Evolutionary conservation across 2,888 invertebrate species (phyloP).

Genomic region (Scrobipalpa costella): DNA sequence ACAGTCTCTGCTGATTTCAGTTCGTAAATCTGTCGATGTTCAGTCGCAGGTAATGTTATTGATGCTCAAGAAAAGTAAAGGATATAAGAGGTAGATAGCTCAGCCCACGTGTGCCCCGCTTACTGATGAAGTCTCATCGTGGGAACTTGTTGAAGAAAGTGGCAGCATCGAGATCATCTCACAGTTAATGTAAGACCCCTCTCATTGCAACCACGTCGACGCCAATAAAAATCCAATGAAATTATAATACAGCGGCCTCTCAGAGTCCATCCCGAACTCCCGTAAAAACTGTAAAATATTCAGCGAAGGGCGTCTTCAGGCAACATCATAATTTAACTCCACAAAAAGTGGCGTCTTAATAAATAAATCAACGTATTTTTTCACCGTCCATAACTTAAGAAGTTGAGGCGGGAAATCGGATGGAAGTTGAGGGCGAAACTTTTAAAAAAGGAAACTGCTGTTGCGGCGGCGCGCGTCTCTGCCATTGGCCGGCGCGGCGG

Average conservation of each 20-base stretch:
- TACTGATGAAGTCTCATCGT: constrained; percentile 31
- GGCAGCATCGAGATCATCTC: constrained; percentile 28
- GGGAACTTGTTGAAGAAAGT: constrained; percentile 34
- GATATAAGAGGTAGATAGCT: neutral
- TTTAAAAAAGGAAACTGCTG: constrained; percentile 80
- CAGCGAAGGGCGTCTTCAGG: constrained; percentile 52
- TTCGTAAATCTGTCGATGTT: constrained; percentile 9
- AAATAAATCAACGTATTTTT: constrained; percentile 75
- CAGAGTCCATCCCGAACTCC: constrained; percentile 31
- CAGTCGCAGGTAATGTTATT: constrained; percentile 16
- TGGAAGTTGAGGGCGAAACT: constrained; percentile 78
- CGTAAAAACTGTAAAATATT: constrained; percentile 59
- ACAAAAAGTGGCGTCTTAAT: constrained; percentile 71
- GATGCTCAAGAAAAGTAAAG: constrained; percentile 14
- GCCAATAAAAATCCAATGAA: constrained; percentile 55
- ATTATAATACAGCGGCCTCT: constrained; percentile 46
- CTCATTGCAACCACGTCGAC: constrained; percentile 46
- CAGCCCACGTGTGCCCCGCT: constrained; percentile 28
- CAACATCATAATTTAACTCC: constrained; percentile 73
- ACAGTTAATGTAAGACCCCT: constrained; percentile 27
- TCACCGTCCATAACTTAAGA: constrained; percentile 73
- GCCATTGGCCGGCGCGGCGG: constrained; percentile 67
- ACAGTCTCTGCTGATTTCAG: neutral
- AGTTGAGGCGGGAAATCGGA: constrained; percentile 78
- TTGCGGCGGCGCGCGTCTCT: constrained; percentile 58